A percentile compares a stretch with the other conserved stretches of the same genome.
Evolutionary conservation across 2,113 vertebrate genomes (phyloP).

Genomic region (Ptyas mucosa): DNA sequence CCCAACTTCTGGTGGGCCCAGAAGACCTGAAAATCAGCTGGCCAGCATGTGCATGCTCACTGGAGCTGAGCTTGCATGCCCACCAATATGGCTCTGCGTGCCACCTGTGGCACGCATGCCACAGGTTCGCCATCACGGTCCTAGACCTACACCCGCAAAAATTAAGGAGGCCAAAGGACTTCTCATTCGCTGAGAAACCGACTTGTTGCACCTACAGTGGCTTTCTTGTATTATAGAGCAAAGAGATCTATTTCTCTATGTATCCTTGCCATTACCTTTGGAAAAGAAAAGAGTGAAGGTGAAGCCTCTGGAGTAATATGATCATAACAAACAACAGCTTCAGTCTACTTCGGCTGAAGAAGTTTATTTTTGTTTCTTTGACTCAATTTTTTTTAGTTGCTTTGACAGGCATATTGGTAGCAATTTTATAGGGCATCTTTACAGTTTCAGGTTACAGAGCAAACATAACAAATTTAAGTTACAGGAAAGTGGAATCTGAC

Average conservation of each 20-base stretch:
- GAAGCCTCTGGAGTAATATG: not conserved
- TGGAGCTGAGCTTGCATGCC: too few relatives aligned
- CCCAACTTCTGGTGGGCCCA: too few relatives aligned
- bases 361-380: not conserved
- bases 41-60: too few relatives aligned
- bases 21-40: too few relatives aligned
- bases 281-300: not conserved
- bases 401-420: not conserved
- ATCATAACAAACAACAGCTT: not conserved
- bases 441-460: not conserved
- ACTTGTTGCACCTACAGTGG: not conserved
- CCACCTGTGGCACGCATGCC: too few relatives aligned
- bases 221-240: not conserved
- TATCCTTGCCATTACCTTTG: not conserved
- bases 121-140: too few relatives aligned
- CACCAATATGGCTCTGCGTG: too few relatives aligned
- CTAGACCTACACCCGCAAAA: not conserved
- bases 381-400: not conserved
- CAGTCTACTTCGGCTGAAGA: not conserved
- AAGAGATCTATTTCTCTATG: not conserved
- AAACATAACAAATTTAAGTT: not conserved
- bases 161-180: not conserved
- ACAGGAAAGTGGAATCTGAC: not conserved
- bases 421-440: not conserved
- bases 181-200: too few relatives aligned